Evolutionary conservation across 2,113 vertebrate species (phyloP).

Genomic region (Cathartes aura): DNA sequence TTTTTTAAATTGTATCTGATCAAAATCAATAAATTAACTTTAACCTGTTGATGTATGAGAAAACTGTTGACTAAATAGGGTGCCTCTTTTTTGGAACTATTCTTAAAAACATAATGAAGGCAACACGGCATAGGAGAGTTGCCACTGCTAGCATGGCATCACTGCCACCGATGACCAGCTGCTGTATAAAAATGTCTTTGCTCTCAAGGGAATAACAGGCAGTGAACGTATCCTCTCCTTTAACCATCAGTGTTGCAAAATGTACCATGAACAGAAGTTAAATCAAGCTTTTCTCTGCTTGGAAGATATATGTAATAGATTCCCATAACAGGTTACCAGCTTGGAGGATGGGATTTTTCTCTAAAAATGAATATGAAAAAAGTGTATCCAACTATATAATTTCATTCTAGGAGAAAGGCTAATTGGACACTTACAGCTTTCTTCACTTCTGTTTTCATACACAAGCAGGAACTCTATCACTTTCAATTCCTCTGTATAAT

Average conservation of each 20-base stretch:
- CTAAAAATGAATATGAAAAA: not conserved
- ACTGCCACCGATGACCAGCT: not conserved
- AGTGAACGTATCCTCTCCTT: not conserved
- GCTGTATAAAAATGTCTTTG: not conserved
- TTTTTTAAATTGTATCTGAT: not conserved
- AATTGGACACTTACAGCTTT: not conserved
- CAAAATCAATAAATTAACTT: not conserved
- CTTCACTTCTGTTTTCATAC: not conserved
- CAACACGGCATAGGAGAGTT: not conserved
- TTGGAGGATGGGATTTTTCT: not conserved
- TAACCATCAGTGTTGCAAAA: not conserved
- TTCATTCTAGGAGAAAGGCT: not conserved
- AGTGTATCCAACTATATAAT: not conserved
- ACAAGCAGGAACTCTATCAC: not conserved
- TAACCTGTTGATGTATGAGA: not conserved
- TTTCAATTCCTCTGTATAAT: not conserved
- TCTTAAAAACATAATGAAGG: not conserved
- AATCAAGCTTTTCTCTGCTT: not conserved
- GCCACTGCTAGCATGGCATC: not conserved
- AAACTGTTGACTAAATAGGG: not conserved
- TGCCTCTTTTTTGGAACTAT: not conserved
- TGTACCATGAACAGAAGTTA: not conserved
- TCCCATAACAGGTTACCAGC: not conserved
- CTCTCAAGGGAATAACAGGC: not conserved
- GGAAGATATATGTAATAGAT: not conserved